Percentiles rank a stretch among this genome's conserved stretches.
These are phyloP conservation scores for Burhinus bistriatus DNA, from an alignment of 2,113 vertebrate species.

Conservation along the genomic window DNA sequence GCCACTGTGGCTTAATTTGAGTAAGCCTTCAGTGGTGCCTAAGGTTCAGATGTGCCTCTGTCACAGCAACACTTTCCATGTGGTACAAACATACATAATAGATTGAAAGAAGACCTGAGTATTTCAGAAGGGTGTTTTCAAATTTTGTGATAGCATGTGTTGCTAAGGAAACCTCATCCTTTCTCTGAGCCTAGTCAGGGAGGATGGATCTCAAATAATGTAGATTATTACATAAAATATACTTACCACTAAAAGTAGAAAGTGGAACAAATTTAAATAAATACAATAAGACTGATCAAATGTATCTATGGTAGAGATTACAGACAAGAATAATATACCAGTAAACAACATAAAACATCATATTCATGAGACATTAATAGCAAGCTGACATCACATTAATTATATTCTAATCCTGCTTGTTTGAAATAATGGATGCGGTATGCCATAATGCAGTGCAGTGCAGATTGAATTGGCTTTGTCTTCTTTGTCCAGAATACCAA, in stretches of 20 bases:
- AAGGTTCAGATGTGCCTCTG: not conserved
- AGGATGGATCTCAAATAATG: not conserved
- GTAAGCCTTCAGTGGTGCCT: not conserved
- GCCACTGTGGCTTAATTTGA: not conserved
- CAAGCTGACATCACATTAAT: not conserved
- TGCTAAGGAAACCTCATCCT: not conserved
- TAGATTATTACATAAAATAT: not conserved
- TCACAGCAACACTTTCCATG: not conserved
- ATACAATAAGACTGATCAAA: not conserved
- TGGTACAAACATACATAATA: not conserved
- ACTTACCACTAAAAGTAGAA: not conserved
- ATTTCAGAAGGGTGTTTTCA: not conserved
- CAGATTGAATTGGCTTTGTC: not conserved
- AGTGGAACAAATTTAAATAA: not conserved
- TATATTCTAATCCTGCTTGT: not conserved
- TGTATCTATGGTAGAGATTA: not conserved
- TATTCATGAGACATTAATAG: not conserved
- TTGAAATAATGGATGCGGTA: not conserved
- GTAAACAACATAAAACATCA: not conserved
- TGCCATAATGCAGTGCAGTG: not conserved
- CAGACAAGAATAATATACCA: not conserved
- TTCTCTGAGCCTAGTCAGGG: not conserved
- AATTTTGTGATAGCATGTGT: not conserved
- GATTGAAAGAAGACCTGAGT: not conserved
- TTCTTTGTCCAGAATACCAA: slow-evolving; percentile 14